Base-by-base conservation (phyloP, 2,113 vertebrate genomes). In the Aleadryas rufinucha region DNA sequence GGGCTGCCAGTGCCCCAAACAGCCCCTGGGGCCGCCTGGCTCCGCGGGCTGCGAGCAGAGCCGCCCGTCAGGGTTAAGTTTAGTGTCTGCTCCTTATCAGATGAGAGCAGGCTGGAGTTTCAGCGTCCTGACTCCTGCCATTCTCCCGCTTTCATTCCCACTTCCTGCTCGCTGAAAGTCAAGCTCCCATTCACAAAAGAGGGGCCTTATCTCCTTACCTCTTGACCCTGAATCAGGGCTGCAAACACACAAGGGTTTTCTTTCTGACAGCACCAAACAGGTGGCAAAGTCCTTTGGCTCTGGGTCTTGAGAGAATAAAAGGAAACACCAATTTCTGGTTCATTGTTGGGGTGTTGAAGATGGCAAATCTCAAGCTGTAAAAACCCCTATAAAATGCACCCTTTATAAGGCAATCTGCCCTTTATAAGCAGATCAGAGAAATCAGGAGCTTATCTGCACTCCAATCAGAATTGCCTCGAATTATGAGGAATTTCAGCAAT, bases 111-210 rank as follows among this genome's bases (percentile, higher is more conserved):
- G 98, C 98, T 99, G 98, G 98, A 97, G 98, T 99, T 99, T 99
- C 99, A 98, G 88, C 96, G 49, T 87, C 97, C 95, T 45, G 96
- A 95, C 98, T 98, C 95, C 97, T 97, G 97, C 97, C 96, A 59
- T 97, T 97, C 98, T 98, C 97, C 97, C 71, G 87, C 98, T 97
- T 98, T 99, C 98, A 99, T 98, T 77, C 97, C 93, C 90, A 81
- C 98, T 99, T 99, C 98, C 99, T 99, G 98, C 97, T 93, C 94
- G 93, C 98, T 98, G 98, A 99, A 98, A 99, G 98, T 98, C 98
- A 98, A 98, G 98, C 98, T 98, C 97, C 96, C 95, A 77, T 97
- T 98, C 98, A 99, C 98, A 98, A 99, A 97, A 98, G 98, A 98
- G 78, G 47, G 89, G 90, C 87, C 98, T 99, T 99, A 99, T 99